These are phyloP conservation scores for Caenorhabditis inopinata DNA, from an alignment of 1,140 invertebrate species.

Conservation along the genomic window DNA sequence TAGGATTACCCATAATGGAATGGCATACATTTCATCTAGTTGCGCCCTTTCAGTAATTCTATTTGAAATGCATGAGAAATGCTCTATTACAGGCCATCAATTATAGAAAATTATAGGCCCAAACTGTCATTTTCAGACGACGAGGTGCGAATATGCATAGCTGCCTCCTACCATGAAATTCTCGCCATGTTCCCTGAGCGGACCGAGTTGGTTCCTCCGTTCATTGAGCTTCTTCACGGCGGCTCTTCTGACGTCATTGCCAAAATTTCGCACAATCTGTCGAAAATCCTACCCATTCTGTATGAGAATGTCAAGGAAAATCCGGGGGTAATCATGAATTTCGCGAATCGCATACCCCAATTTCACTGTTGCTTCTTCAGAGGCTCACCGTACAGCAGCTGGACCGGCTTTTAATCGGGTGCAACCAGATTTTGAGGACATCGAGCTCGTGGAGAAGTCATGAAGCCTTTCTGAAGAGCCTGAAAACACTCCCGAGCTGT, in stretches of 20 bases:
- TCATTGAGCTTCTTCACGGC: conserved; percentile 61
- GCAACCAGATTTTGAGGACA: conserved; percentile 57
- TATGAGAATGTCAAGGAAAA: conserved; percentile 45
- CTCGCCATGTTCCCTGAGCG: conserved; percentile 51
- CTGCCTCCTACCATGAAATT: conserved; percentile 64
- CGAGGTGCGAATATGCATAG: conserved; percentile 56
- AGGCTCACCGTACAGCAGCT: conserved; percentile 49
- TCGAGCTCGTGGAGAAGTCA: conserved; percentile 63
- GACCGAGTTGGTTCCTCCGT: conserved; percentile 52
- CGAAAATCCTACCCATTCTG: conserved; percentile 52
- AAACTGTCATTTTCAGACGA: conserved; percentile 47
- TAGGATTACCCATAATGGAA: not conserved
- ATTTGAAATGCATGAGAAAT: too few relatives aligned
- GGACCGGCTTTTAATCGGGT: conserved; percentile 60
- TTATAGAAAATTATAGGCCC: too few relatives aligned
- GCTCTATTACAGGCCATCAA: too few relatives aligned
- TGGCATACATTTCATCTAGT: too few relatives aligned
- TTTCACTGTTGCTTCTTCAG: conserved; percentile 35
- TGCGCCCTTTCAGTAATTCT: too few relatives aligned
- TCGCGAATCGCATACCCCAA: too few relatives aligned
- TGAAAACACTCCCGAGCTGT: conserved; percentile 50
- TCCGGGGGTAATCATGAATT: not conserved
- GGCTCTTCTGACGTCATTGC: conserved; percentile 61
- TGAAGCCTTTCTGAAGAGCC: conserved; percentile 59
- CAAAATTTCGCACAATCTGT: conserved; percentile 55